phyloP scores from a whole-genome alignment of 2,797 vertebrate genomes.

The Delichon dasypus region DNA sequence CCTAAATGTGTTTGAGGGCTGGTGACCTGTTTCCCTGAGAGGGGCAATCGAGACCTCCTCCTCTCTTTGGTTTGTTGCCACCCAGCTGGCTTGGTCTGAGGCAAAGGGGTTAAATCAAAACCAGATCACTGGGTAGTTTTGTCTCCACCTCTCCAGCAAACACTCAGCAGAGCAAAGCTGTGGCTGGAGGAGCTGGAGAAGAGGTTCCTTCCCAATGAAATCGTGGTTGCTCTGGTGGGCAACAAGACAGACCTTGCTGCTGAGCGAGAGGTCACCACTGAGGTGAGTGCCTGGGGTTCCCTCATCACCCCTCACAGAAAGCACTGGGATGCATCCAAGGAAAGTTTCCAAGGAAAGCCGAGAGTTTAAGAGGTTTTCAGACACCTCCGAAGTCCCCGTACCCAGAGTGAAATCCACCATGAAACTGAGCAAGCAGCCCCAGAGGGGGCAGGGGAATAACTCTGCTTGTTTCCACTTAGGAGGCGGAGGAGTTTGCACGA shows the following conservation, averaged over 20 bases:
- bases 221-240: constrained; percentile 78
- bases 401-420: background rate
- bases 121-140: background rate
- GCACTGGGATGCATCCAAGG: background rate
- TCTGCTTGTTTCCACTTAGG: constrained; percentile 62
- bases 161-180: constrained; percentile 75
- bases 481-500: constrained; percentile 75
- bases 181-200: constrained; percentile 83
- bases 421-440: background rate
- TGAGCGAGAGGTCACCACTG: constrained; percentile 67
- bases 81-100: background rate
- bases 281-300: constrained; percentile 64
- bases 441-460: background rate
- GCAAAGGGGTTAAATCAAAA: background rate
- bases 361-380: background rate
- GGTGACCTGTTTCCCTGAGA: background rate
- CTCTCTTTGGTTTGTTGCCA: background rate
- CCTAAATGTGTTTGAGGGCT: background rate
- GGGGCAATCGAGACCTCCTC: background rate
- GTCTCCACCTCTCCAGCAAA: constrained; percentile 66
- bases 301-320: background rate
- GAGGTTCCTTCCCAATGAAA: constrained; percentile 65
- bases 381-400: rapidly evolving
- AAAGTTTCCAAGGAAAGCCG: background rate
- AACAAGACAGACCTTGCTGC: constrained; percentile 80